Evolutionary conservation across 1,140 invertebrate genomes (phyloP), one percentile per base, ranked within the genome.

Genomic region (Zaprionus capensis): DNA sequence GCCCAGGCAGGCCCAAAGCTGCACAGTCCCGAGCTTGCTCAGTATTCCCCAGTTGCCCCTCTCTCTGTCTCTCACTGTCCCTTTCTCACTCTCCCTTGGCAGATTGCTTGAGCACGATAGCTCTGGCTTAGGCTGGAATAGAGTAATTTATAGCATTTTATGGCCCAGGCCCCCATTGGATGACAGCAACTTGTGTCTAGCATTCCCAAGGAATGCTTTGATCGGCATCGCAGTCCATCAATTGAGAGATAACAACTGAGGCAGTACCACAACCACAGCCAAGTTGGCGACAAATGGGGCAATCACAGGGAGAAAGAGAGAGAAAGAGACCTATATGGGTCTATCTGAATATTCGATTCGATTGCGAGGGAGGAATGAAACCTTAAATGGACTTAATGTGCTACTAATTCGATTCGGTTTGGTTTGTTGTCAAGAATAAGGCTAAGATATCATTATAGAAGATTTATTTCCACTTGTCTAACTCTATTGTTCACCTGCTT

Each of bases 131-230:
- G 55, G 53, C 44, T 82, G 72, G 75, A 87, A 88, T 88, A 90
- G 78, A 88, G 84, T 90, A 90, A 88, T 88, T 88, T 84, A 88
- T 81, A 77, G 71, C 81, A 84, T 78, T 76, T 79, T 81, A 84
- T 81, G 81, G 78, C 49, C 53, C 64, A 66, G 78, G 68, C 67
- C 73, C 72, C 57, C 76, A 80, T 71, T 80, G 34, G 41, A 56
- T 76, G 67, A 76, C 73, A 76, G 68, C 17, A 26, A 75, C 67
- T 57, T 71, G 72, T 71, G 72, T 75, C 72, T 75, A 71, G 73
- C 73, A 76, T 71, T 76, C 59, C 20, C 68, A 65, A 58, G 28
- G 73, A 71, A 76, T 76, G 73, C 55, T 36, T 76, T 65, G 71
- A 61, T 71, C 64, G 55, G 17, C 51, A 76, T 76, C 68, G 68